These are phyloP conservation scores for Argynnis bischoffii DNA, from an alignment of 2,888 invertebrate species.

Conservation along the genomic window DNA sequence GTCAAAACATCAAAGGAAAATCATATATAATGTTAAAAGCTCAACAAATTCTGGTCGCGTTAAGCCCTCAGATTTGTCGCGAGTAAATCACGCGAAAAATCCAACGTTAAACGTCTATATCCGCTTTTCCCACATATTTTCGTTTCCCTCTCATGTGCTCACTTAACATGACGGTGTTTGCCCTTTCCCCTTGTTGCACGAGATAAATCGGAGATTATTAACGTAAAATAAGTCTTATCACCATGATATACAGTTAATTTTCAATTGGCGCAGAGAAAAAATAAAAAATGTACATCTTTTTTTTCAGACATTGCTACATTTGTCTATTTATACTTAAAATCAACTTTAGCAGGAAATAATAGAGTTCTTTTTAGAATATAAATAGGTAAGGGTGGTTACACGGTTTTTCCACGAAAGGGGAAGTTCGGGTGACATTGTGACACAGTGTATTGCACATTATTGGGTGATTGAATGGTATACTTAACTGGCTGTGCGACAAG, in stretches of 20 bases:
- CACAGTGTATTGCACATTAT: constrained; percentile 81
- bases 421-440: constrained; percentile 77
- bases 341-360: background rate
- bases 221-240: constrained; percentile 44
- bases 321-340: background rate
- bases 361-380: constrained; percentile 35
- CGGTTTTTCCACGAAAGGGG: constrained; percentile 50
- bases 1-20: constrained; percentile 30
- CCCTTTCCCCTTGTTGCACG: constrained; percentile 67
- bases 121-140: constrained; percentile 82
- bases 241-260: background rate
- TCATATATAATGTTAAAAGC: constrained; percentile 39
- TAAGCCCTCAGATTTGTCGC: constrained; percentile 77
- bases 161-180: constrained; percentile 81
- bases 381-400: constrained; percentile 13
- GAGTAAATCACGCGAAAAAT: constrained; percentile 80
- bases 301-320: constrained; percentile 43
- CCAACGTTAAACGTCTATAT: constrained; percentile 81
- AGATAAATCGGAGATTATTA: constrained; percentile 43
- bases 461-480: constrained; percentile 80
- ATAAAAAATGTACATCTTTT: constrained; percentile 65
- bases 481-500: constrained; percentile 71
- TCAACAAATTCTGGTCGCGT: constrained; percentile 55
- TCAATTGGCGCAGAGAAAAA: constrained; percentile 23
- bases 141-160: constrained; percentile 81